These are phyloP conservation scores for Tapirus terrestris DNA, from an alignment of 2,113 vertebrate species.

Conservation along the genomic window DNA sequence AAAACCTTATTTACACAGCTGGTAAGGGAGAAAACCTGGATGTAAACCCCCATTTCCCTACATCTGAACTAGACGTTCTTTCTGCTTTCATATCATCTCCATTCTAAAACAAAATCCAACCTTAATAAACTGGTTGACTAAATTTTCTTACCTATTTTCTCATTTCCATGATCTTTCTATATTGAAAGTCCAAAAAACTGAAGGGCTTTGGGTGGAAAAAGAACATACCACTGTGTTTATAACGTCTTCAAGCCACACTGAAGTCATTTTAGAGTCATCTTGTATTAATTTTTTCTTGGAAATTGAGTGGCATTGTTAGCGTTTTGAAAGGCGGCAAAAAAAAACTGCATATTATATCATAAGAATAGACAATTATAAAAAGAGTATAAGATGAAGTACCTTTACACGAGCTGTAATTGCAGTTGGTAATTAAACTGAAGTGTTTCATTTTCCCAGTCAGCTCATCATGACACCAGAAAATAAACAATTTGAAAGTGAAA, in stretches of 20 bases:
- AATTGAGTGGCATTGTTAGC: conserved; percentile 79
- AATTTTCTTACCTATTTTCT: conserved; percentile 59
- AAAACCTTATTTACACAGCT: neutral
- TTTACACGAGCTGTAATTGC: conserved; percentile 86
- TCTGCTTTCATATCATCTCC: neutral
- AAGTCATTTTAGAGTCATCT: conserved; percentile 75
- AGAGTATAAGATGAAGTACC: conserved; percentile 85
- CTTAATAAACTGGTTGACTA: neutral
- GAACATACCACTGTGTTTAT: conserved; percentile 36
- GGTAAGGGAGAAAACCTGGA: neutral
- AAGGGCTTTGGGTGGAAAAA: conserved; percentile 51
- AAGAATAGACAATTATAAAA: conserved; percentile 86
- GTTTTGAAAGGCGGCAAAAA: conserved; percentile 80
- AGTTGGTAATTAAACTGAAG: conserved; percentile 88
- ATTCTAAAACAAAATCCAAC: conserved; percentile 38
- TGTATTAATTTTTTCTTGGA: conserved; percentile 75
- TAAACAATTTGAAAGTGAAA: conserved; percentile 85
- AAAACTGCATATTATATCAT: conserved; percentile 83
- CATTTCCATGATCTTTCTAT: conserved; percentile 29
- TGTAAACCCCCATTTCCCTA: neutral
- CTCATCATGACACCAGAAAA: conserved; percentile 88
- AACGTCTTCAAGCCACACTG: conserved; percentile 60
- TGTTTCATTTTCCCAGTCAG: conserved; percentile 89
- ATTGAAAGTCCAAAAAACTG: conserved; percentile 35
- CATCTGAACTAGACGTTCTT: neutral